Percentiles rank a stretch among this genome's conserved stretches.
phyloP scores from a whole-genome alignment of 1,140 invertebrate species.

The Trachelipus rathkii region DNA sequence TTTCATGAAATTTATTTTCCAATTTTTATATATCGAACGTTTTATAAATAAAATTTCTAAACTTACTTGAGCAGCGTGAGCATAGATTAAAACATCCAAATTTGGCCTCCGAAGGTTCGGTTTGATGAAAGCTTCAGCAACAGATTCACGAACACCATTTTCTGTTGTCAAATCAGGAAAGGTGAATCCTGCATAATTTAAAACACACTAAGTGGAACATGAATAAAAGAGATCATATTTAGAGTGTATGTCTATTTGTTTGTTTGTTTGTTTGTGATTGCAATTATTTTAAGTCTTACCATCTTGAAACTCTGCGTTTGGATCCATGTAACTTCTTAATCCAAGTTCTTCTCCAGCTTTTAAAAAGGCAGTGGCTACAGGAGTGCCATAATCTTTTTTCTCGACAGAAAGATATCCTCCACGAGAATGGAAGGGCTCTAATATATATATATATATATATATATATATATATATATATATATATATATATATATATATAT shows the following conservation, averaged over 20 bases:
- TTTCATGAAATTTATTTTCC: too few relatives aligned
- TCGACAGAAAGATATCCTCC: conserved; percentile 19
- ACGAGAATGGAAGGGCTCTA: conserved; percentile 4
- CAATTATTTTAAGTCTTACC: too few relatives aligned
- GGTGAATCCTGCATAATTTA: conserved; percentile 16
- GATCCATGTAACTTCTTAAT: background rate
- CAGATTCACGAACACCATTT: conserved; percentile 8
- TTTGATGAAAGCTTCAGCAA: conserved; percentile 17
- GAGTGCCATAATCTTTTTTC: conserved; percentile 11
- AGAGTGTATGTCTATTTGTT: too few relatives aligned
- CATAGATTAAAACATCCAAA: background rate
- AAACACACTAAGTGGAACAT: too few relatives aligned
- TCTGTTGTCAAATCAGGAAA: conserved; percentile 4
- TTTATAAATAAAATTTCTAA: too few relatives aligned
- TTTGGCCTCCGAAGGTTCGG: conserved; percentile 14
- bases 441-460: too few relatives aligned
- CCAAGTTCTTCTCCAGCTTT: conserved; percentile 18
- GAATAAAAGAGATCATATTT: too few relatives aligned
- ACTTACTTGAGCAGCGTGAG: background rate
- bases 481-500: too few relatives aligned
- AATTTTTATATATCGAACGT: too few relatives aligned
- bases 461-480: too few relatives aligned
- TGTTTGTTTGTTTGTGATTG: too few relatives aligned
- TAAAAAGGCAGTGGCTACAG: conserved; percentile 12
- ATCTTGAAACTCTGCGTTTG: conserved; percentile 7